Base-by-base conservation (phyloP, 2,888 invertebrate species). In the Zaprionus obscuricornis region DNA sequence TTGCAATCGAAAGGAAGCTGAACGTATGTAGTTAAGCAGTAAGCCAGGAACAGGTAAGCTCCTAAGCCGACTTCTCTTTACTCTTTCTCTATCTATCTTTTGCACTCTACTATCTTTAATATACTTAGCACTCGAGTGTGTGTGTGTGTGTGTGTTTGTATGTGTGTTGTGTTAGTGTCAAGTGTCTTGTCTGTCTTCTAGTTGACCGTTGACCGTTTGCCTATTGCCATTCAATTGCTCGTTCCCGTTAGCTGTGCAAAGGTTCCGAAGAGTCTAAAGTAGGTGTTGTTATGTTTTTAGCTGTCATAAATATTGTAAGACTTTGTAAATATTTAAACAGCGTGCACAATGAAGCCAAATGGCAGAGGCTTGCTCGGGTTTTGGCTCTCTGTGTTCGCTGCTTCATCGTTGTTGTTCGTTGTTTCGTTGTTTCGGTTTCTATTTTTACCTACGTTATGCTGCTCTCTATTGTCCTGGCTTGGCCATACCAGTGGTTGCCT, bases 301-400 rank as follows among this genome's bases (percentile, higher is more conserved):
- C 82, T 76, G 81, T 82, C 81, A 82, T 82, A 82, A 82, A 81
- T 84, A 81, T 81, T 84, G 78, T 84, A 81, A 84, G 84, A 82
- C 71, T 82, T 78, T 31, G 82, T 84, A 82, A 82, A 82, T 82
- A 82, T 84, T 84, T 84, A 78, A 84, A 78, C 78, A 81, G 78
- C 73, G 63, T 60, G 75, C 78, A 81, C 82, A 84, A 81, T 84
- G 66, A 79, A 83, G 75, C 66, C 77, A 84, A 79, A 83, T 75
- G 74, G 65, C 74, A 83, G 76, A 76, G 79, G 74, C 82, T 74
- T 34, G 52, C 10, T 42, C 65, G 51, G 66, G 50, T 49, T 49
- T 43, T 40, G 37, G 26, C 16, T 26, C 20, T 31, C 14, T 54
- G 14, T 40, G 31, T 10, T 42, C 37, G 14, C 20, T 16, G 5